These are phyloP conservation scores for Drosophila paranaensis DNA, from an alignment of 2,888 invertebrate species.

Conservation along the genomic window DNA sequence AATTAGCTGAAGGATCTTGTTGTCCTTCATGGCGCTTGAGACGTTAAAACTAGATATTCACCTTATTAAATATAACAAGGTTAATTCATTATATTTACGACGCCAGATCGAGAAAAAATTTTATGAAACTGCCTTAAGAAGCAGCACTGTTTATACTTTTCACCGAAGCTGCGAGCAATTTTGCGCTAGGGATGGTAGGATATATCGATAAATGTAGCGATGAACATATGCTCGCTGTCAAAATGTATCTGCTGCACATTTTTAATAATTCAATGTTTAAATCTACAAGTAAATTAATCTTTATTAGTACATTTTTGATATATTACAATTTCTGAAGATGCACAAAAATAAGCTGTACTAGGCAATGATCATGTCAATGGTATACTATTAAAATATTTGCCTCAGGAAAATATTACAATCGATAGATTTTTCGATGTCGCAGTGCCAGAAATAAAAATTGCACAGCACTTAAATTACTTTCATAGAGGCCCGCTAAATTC, in stretches of 20 bases:
- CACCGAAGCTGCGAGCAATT: slow-evolving; percentile 9
- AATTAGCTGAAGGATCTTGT: slow-evolving; percentile 87
- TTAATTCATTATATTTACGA: slow-evolving; percentile 25
- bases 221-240: not conserved
- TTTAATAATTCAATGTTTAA: not conserved
- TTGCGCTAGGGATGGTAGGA: slow-evolving; percentile 7
- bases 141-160: slow-evolving; percentile 36
- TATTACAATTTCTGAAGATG: not conserved
- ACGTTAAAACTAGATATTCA: not conserved
- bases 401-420: slow-evolving; percentile 3
- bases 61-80: not conserved
- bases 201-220: slow-evolving; percentile 4
- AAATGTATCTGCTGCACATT: not conserved
- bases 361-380: not conserved
- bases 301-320: not conserved
- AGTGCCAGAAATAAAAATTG: not conserved
- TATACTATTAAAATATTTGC: not conserved
- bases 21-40: slow-evolving; percentile 79
- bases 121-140: slow-evolving; percentile 5
- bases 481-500: slow-evolving; percentile 11
- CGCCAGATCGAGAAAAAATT: slow-evolving; percentile 9
- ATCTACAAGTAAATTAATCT: not conserved
- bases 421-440: slow-evolving; percentile 1
- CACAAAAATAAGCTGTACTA: not conserved
- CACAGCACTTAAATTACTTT: not conserved